phyloP scores from a whole-genome alignment of 2,888 invertebrate genomes.

The Panzeria rudis region DNA sequence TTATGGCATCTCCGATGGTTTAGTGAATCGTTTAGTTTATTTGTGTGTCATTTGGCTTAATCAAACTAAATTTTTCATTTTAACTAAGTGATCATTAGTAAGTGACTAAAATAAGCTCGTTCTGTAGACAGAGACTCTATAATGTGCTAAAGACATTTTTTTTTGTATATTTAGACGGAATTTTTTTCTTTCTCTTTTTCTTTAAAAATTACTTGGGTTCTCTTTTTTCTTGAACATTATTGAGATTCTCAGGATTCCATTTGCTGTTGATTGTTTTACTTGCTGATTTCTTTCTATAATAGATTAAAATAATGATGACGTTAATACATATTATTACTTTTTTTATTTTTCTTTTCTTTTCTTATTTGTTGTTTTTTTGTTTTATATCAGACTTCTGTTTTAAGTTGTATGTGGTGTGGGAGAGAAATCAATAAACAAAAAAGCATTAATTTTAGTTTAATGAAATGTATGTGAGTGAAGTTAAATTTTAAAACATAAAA shows the following conservation, averaged over 20 bases:
- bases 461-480: too few relatives aligned
- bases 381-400: too few relatives aligned
- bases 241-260: slow-evolving; percentile 27
- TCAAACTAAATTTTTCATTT: slow-evolving; percentile 13
- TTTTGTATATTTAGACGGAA: background rate
- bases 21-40: slow-evolving; percentile 6
- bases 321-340: background rate
- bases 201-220: background rate
- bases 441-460: too few relatives aligned
- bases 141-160: background rate
- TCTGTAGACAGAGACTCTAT: background rate
- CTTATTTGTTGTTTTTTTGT: background rate
- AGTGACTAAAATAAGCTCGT: slow-evolving; percentile 21
- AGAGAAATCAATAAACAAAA: background rate
- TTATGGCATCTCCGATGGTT: slow-evolving; percentile 26
- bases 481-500: too few relatives aligned
- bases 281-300: slow-evolving; percentile 26
- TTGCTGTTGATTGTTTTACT: slow-evolving; percentile 35
- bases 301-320: slow-evolving; percentile 12
- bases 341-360: background rate
- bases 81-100: slow-evolving; percentile 7
- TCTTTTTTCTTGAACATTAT: slow-evolving; percentile 3
- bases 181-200: background rate
- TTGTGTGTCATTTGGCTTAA: slow-evolving; percentile 2
- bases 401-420: background rate